These are phyloP conservation scores for Drepanosiphum platanoidis DNA, from an alignment of 2,888 invertebrate species.

Conservation along the genomic window DNA sequence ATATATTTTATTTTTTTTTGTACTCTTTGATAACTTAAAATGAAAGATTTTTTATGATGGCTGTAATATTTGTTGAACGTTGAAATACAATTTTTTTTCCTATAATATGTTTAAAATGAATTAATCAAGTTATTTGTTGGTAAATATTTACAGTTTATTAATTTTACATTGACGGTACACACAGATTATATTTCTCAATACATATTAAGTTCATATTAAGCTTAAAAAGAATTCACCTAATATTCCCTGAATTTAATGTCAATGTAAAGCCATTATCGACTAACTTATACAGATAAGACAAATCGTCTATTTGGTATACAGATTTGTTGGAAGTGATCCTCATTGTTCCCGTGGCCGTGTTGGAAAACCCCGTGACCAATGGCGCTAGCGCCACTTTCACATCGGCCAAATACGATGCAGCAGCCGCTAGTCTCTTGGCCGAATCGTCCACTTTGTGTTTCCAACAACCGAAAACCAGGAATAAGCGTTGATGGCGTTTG, in stretches of 20 bases:
- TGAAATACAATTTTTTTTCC: background rate
- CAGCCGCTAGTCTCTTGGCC: slow-evolving; percentile 11
- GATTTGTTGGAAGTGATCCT: slow-evolving; percentile 42
- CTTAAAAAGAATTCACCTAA: background rate
- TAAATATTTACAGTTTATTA: slow-evolving; percentile 14
- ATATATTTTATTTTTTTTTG: too few species aligned
- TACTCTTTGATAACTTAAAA: slow-evolving; percentile 13
- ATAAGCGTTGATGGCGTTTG: slow-evolving; percentile 2
- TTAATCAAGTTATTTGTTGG: background rate
- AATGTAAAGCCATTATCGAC: slow-evolving; percentile 19
- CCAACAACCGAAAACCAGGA: slow-evolving; percentile 37
- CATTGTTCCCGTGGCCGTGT: slow-evolving; percentile 38
- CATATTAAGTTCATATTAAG: background rate
- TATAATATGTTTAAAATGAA: background rate
- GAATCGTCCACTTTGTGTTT: slow-evolving; percentile 21
- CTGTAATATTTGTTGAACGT: background rate
- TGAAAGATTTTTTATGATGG: background rate
- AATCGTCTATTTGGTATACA: background rate
- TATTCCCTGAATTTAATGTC: slow-evolving; percentile 31
- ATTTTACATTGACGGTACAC: background rate
- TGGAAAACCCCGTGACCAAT: slow-evolving; percentile 41
- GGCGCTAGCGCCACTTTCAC: slow-evolving; percentile 37
- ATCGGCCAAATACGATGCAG: slow-evolving; percentile 17
- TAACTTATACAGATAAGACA: slow-evolving; percentile 46
- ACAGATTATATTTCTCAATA: background rate